Conservation (phyloP, 1,140 invertebrate genomes). For the Cyrtorhinus lividipennis region DNA sequence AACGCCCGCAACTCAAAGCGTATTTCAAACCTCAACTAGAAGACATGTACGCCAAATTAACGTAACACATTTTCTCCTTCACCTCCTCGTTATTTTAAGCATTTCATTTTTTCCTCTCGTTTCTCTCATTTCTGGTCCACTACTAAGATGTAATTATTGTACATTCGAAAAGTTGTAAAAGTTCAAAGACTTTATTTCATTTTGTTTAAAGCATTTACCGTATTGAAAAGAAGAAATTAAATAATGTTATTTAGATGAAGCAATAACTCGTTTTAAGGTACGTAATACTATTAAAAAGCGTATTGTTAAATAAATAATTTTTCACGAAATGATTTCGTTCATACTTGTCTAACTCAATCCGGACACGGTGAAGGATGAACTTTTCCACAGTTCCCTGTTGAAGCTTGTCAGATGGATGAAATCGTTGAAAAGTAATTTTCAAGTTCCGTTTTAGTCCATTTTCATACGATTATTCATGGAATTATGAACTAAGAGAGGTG, state of each 20-base stretch:
- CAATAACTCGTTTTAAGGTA: neutral
- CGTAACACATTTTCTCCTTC: conserved; percentile 25
- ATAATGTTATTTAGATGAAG: neutral
- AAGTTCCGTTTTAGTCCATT: too few species aligned
- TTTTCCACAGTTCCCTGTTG: too few species aligned
- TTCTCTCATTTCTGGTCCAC: neutral
- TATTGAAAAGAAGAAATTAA: too few species aligned
- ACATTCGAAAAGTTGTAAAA: neutral
- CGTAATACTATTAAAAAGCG: neutral
- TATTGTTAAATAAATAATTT: conserved; percentile 5
- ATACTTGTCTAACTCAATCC: too few species aligned
- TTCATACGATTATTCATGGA: too few species aligned
- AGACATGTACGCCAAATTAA: conserved; percentile 63
- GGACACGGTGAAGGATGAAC: too few species aligned
- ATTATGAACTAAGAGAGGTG: too few species aligned
- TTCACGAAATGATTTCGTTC: neutral
- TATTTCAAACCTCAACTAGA: conserved; percentile 83
- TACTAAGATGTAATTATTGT: conserved; percentile 4
- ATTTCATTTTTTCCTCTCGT: neutral
- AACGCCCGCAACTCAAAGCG: conserved; percentile 74
- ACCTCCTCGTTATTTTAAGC: neutral
- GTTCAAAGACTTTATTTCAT: conserved; percentile 1
- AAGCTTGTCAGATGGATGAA: too few species aligned
- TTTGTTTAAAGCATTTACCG: neutral
- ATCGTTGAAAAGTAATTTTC: too few species aligned